phyloP scores from a whole-genome alignment of 2,113 vertebrate species.

The Erythrocercus mccallii region DNA sequence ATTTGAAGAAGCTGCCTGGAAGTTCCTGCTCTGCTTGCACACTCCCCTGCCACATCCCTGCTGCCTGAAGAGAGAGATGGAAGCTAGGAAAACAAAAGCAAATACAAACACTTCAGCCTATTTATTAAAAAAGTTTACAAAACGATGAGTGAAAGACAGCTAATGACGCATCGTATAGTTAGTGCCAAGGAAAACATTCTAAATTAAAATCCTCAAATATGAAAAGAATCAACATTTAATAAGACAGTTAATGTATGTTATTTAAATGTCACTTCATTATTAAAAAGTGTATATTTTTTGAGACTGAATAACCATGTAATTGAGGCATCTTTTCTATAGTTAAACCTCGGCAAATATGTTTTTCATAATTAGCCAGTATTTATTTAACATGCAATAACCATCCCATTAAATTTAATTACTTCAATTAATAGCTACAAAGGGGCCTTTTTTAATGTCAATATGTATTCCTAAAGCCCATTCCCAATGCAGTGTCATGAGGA shows the following conservation, averaged over 20 bases:
- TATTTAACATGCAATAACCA: slow-evolving; percentile 74
- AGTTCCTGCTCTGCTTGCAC: background rate
- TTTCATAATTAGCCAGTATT: slow-evolving; percentile 78
- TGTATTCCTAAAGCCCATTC: background rate
- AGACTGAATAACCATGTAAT: slow-evolving; percentile 76
- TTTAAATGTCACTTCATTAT: slow-evolving; percentile 62
- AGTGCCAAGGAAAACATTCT: slow-evolving; percentile 27
- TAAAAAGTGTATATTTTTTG: slow-evolving; percentile 65
- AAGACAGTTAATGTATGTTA: slow-evolving; percentile 56
- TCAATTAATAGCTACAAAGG: slow-evolving; percentile 64
- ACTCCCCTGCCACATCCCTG: background rate
- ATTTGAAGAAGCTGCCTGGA: background rate
- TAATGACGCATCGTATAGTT: slow-evolving; percentile 43
- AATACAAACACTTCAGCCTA: background rate
- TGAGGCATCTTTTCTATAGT: slow-evolving; percentile 71
- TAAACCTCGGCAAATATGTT: slow-evolving; percentile 73
- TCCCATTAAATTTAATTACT: slow-evolving; percentile 76
- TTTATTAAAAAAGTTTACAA: slow-evolving; percentile 40
- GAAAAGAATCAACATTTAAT: slow-evolving; percentile 66
- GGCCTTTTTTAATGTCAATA: slow-evolving; percentile 48
- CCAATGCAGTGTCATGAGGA: accelerated
- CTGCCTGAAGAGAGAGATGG: background rate
- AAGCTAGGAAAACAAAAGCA: background rate
- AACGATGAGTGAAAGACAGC: slow-evolving; percentile 57
- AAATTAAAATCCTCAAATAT: slow-evolving; percentile 57